Evolutionary conservation across 2,113 vertebrate genomes (phyloP).

Genomic region (Pionites leucogaster): DNA sequence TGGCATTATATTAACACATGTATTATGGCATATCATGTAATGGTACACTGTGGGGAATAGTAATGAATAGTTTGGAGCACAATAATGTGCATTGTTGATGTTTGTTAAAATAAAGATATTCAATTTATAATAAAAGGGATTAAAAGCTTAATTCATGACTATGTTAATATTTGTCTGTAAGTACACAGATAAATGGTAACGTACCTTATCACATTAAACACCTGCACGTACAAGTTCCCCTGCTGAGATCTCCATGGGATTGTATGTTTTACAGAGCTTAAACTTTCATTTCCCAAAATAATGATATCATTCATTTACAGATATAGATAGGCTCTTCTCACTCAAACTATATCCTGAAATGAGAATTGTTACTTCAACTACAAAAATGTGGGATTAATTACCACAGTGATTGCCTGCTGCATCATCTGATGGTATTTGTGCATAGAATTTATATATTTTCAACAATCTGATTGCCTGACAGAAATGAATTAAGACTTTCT

Average conservation of each 20-base stretch:
- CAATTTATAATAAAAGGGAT: constrained; percentile 91
- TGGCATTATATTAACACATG: constrained; percentile 79
- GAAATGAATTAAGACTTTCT: constrained; percentile 68
- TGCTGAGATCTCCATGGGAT: constrained; percentile 83
- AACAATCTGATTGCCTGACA: constrained; percentile 71
- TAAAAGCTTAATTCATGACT: constrained; percentile 92
- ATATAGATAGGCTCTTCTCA: constrained; percentile 80
- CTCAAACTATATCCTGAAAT: constrained; percentile 74
- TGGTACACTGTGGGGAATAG: constrained; percentile 79
- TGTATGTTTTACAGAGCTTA: constrained; percentile 82
- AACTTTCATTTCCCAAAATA: constrained; percentile 87
- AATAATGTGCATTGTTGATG: constrained; percentile 84
- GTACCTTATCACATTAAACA: constrained; percentile 89
- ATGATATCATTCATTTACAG: constrained; percentile 87
- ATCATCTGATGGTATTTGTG: constrained; percentile 58
- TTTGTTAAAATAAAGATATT: constrained; percentile 95
- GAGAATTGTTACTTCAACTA: constrained; percentile 74
- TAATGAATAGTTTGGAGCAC: constrained; percentile 82
- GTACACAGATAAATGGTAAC: constrained; percentile 86
- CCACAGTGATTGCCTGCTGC: constrained; percentile 56
- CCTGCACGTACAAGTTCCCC: constrained; percentile 85
- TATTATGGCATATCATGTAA: constrained; percentile 81
- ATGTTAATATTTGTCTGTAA: constrained; percentile 92
- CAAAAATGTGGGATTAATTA: constrained; percentile 78
- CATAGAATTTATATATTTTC: constrained; percentile 70